Percentiles rank a stretch among this genome's conserved stretches.
phyloP scores from a whole-genome alignment of 2,888 invertebrate species.

The Callyntrura guangdongensis region DNA sequence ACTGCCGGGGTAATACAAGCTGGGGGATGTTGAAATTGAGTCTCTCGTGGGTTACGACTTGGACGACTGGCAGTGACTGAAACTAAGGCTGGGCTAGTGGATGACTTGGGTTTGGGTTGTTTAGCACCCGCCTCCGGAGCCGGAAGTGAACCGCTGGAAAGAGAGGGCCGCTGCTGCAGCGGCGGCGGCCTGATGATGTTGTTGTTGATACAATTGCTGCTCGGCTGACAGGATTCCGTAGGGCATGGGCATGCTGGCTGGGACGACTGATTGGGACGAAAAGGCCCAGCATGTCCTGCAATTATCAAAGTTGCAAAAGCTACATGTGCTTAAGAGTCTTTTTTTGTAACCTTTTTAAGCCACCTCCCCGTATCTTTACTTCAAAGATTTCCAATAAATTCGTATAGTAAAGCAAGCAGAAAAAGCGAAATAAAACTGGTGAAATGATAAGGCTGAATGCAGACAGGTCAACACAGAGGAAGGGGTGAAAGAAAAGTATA shows the following conservation, averaged over 20 bases:
- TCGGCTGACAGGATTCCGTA: slow-evolving; percentile 83
- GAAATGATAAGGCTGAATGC: no score
- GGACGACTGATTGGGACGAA: slow-evolving; percentile 85
- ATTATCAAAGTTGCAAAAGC: slow-evolving; percentile 81
- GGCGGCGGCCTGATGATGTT: slow-evolving; percentile 83
- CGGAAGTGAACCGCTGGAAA: slow-evolving; percentile 88
- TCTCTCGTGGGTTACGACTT: slow-evolving; percentile 73
- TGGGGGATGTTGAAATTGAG: slow-evolving; percentile 67
- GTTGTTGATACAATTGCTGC: slow-evolving; percentile 85
- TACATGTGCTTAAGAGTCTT: slow-evolving; percentile 83
- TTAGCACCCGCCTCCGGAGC: slow-evolving; percentile 86
- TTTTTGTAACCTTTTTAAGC: slow-evolving; percentile 1
- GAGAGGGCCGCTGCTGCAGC: slow-evolving; percentile 82
- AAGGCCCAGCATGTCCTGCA: slow-evolving; percentile 85
- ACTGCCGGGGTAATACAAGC: slow-evolving; percentile 80
- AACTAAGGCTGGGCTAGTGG: slow-evolving; percentile 74
- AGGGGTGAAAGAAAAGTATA: not conserved
- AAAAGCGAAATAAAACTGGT: slow-evolving; percentile 23
- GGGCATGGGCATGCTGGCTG: slow-evolving; percentile 85
- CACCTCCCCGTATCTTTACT: not conserved
- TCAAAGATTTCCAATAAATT: not conserved
- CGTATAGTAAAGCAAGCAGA: slow-evolving; percentile 36
- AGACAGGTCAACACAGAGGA: not conserved
- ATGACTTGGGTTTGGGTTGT: slow-evolving; percentile 67
- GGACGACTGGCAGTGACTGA: slow-evolving; percentile 82